Percentiles rank a stretch among this genome's conserved stretches.
Evolutionary conservation across 2,797 vertebrate genomes (phyloP).

Genomic region (Mormyrus proboscirostris): DNA sequence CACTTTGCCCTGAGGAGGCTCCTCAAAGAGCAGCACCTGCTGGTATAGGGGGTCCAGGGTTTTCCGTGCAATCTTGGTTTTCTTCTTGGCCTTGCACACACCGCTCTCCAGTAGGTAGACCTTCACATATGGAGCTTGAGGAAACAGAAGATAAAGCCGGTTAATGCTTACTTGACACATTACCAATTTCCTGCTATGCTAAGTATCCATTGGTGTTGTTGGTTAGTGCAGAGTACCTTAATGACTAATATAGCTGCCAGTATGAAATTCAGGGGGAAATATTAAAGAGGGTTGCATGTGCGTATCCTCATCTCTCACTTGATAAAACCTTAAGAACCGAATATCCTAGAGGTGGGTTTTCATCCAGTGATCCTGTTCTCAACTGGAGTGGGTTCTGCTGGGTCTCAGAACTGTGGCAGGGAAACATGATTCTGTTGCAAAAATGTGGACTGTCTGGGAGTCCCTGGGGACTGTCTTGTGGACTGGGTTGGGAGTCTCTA

Average conservation of each 20-base stretch:
- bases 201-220: not conserved
- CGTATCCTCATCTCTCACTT: not conserved
- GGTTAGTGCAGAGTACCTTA: not conserved
- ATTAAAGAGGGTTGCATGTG: not conserved
- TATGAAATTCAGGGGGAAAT: not conserved
- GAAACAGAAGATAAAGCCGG: not conserved
- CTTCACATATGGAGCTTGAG: conserved; percentile 92
- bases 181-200: not conserved
- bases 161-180: not conserved
- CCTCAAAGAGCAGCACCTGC: conserved; percentile 90
- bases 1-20: conserved; percentile 95
- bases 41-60: conserved; percentile 98
- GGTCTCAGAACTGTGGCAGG: not conserved
- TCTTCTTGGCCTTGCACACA: conserved; percentile 97
- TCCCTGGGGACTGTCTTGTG: not conserved
- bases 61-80: conserved; percentile 98
- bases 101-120: conserved; percentile 95
- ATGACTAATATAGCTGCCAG: not conserved
- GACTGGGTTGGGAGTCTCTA: not conserved
- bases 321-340: not conserved
- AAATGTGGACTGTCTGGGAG: not conserved
- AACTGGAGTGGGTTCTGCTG: not conserved
- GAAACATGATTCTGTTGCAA: not conserved
- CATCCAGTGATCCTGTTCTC: not conserved
- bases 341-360: not conserved